Percentiles rank a stretch among this genome's conserved stretches.
These are phyloP conservation scores for Sebastes oblongus DNA, from an alignment of 2,797 vertebrate species.

Conservation along the genomic window DNA sequence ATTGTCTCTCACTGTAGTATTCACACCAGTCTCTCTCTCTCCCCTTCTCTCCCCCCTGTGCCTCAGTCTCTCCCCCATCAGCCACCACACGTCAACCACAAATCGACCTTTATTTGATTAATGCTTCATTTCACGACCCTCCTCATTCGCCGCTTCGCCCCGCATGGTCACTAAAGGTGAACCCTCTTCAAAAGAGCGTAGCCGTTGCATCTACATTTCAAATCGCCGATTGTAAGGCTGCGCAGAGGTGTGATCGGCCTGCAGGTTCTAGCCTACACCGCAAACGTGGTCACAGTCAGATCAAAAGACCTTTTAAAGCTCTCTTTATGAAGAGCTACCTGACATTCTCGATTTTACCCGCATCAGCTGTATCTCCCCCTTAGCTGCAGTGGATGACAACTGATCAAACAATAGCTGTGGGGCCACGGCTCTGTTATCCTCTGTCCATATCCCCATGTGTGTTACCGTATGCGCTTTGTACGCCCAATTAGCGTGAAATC, in stretches of 20 bases:
- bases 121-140: conserved; percentile 33
- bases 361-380: conserved; percentile 15
- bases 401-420: conserved; percentile 56
- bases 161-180: conserved; percentile 39
- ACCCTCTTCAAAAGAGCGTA: conserved; percentile 38
- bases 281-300: conserved; percentile 28
- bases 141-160: conserved; percentile 27
- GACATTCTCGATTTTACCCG: conserved; percentile 42
- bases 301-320: conserved; percentile 54
- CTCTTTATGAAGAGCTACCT: conserved; percentile 53
- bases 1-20: background rate
- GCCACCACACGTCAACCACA: conserved; percentile 46
- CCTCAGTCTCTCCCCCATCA: conserved; percentile 1
- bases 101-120: conserved; percentile 65
- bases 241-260: background rate
- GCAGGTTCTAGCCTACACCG: conserved; percentile 3
- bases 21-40: background rate
- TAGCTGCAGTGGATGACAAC: conserved; percentile 30
- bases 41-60: background rate
- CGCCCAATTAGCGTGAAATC: conserved; percentile 50
- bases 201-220: conserved; percentile 53
- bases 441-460: conserved; percentile 24
- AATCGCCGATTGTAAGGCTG: conserved; percentile 20
- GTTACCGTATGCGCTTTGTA: conserved; percentile 17
- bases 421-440: conserved; percentile 16